Evolutionary conservation across 2,888 invertebrate species (phyloP), one percentile per base, ranked within the genome.

Genomic region (Gastracanthus pulcherrimus): DNA sequence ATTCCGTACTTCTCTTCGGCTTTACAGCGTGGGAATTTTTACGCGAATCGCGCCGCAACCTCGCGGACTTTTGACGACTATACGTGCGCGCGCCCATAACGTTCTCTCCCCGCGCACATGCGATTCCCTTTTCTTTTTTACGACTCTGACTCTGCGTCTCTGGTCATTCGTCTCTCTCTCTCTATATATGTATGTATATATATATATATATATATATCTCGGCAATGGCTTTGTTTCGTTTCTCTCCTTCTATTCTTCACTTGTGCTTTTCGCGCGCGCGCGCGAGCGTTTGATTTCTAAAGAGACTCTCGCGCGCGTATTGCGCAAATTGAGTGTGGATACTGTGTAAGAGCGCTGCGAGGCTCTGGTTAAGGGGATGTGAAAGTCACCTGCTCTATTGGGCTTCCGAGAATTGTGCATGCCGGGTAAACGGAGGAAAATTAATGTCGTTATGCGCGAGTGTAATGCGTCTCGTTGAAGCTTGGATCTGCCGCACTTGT

Each of bases 221-320:
- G n/a, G n/a, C n/a, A n/a, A n/a, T n/a, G n/a, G n/a, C 55, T 78
- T 78, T 64, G 78, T 72, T 78, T 72, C 48, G 23, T 23, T 4
- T 34, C 23, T n/a, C 6, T 45, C 4, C 36, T 34, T 26, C 3
- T 69, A 11, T 55, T 29, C 19, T 38, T 60, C 67, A 9, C 58
- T 70, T n/a, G 45, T 51, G 62, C 66, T 13, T 31, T 66, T 58
- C n/a, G n/a, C n/a, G n/a, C n/a, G n/a, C n/a, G n/a, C n/a, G n/a
- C n/a, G n/a, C n/a, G n/a, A n/a, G n/a, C n/a, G 16, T 72, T 78
- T 71, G 51, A 66, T 71, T 64, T 78, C 55, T 55, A 66, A 72
- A 72, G 64, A 66, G 26, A 0, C 31, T 36, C 13, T n/a, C 55
- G 23, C 23, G 6, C 26, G 11, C 29, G 26, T 4, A 55, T 13